These are phyloP conservation scores for Athalia rosae DNA, from an alignment of 2,888 invertebrate species.

Conservation along the genomic window DNA sequence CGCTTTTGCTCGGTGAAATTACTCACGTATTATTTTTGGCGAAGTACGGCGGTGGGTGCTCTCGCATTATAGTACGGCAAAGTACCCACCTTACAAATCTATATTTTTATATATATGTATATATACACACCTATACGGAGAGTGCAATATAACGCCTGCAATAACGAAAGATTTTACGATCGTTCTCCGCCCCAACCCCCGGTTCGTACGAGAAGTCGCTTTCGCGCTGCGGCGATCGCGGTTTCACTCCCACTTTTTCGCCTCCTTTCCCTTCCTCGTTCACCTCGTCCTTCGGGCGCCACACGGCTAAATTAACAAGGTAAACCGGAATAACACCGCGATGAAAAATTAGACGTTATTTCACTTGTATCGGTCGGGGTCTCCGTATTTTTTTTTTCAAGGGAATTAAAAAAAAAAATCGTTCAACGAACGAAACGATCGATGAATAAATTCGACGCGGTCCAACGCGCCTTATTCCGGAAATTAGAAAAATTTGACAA, in stretches of 20 bases:
- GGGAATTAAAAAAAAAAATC: not conserved
- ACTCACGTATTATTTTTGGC: constrained; percentile 65
- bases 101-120: not conserved
- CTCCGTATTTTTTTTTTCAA: not conserved
- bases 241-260: not conserved
- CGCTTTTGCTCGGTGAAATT: constrained; percentile 59
- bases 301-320: constrained; percentile 36
- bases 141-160: constrained; percentile 58
- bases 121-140: not conserved
- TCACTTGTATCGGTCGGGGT: not conserved
- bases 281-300: constrained; percentile 29
- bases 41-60: not conserved
- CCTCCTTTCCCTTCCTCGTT: not conserved
- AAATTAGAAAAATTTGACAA: too few relatives aligned
- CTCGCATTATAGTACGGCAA: too few relatives aligned
- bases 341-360: not conserved
- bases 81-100: not conserved
- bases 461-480: not conserved
- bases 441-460: not conserved
- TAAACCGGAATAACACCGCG: constrained; percentile 39
- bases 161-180: constrained; percentile 65
- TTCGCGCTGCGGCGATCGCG: constrained; percentile 39
- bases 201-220: constrained; percentile 48
- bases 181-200: constrained; percentile 27
- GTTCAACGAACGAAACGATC: not conserved